These are phyloP conservation scores for Sarcophaga variegata DNA, from an alignment of 2,888 invertebrate species.

Conservation along the genomic window DNA sequence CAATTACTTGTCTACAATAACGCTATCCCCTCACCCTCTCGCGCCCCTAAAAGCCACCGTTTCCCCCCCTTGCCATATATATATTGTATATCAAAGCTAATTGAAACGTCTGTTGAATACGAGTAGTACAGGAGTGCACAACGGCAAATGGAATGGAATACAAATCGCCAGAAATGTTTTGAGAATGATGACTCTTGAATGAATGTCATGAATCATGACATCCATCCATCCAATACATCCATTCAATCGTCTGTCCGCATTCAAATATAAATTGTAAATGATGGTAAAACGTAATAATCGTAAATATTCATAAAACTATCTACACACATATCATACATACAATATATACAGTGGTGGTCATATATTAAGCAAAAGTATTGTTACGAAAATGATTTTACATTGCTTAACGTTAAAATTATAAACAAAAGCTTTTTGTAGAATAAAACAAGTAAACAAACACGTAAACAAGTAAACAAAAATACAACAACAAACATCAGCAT, in stretches of 20 bases:
- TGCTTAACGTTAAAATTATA: too few relatives aligned
- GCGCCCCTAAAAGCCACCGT: not conserved
- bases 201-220: constrained; percentile 52
- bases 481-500: too few relatives aligned
- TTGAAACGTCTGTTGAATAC: constrained; percentile 40
- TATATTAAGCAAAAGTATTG: not conserved
- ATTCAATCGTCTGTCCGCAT: not conserved
- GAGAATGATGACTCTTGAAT: not conserved
- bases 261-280: constrained; percentile 24
- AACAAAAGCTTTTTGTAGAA: too few relatives aligned
- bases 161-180: constrained; percentile 8
- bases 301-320: not conserved
- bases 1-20: constrained; percentile 13
- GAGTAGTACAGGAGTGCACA: not conserved
- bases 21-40: not conserved
- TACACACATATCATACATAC: not conserved
- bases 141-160: not conserved
- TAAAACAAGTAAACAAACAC: too few relatives aligned
- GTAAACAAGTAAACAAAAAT: too few relatives aligned
- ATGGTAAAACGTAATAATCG: constrained; percentile 25
- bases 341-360: not conserved
- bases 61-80: not conserved
- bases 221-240: constrained; percentile 24
- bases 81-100: constrained; percentile 23
- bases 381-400: too few relatives aligned